Conservation (phyloP, 2,888 invertebrate genomes). For the Halocaridina rubra region DNA sequence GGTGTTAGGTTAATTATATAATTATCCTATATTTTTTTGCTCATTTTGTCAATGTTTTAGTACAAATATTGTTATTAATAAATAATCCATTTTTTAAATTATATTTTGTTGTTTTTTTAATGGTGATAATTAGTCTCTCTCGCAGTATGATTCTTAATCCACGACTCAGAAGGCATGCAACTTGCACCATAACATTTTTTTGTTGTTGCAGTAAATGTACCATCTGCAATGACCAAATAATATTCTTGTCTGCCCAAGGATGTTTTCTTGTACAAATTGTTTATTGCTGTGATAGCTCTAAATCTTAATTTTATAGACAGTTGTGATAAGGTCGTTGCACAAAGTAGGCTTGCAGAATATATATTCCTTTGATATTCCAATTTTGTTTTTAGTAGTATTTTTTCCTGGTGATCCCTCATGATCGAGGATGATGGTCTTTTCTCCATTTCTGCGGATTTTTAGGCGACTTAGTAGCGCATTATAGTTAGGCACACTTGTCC, state of each 20-base stretch:
- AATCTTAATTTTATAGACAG: slow-evolving; percentile 31
- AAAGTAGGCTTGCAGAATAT: slow-evolving; percentile 42
- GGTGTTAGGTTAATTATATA: slow-evolving; percentile 55
- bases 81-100: slow-evolving; percentile 23
- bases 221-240: not conserved
- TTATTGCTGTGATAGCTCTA: slow-evolving; percentile 47
- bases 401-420: no score
- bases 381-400: no score
- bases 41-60: slow-evolving; percentile 55
- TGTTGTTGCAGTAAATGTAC: not conserved
- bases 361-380: slow-evolving; percentile 1
- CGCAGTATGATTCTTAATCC: no score
- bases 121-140: no score
- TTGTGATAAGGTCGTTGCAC: slow-evolving; percentile 45
- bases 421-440: no score
- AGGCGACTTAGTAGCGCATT: no score
- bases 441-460: no score
- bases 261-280: slow-evolving; percentile 46
- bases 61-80: slow-evolving; percentile 59
- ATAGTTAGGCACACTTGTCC: no score
- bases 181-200: no score
- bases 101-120: not conserved
- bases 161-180: no score
- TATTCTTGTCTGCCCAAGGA: slow-evolving; percentile 10
- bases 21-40: slow-evolving; percentile 50